Evolutionary conservation across 37 sponge, comb jelly and placozoan genomes (phyloP), one percentile per base, ranked within the genome.

Genomic region (Spongia lamella): DNA sequence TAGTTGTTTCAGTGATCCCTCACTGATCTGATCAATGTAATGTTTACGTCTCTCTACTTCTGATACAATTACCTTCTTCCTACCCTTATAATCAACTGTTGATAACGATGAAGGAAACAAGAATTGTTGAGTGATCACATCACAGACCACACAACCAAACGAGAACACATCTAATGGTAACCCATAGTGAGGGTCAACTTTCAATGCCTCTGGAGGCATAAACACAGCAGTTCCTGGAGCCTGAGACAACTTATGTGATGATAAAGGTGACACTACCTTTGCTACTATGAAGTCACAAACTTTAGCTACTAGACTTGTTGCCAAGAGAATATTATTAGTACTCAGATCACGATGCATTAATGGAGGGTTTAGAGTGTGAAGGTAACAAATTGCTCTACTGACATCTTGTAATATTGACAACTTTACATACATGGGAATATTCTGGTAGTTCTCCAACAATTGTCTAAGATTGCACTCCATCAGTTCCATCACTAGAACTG

Each of bases 121-220:
- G 55, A 54, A 71, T 22, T 43, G 19, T 26, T 71, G 72, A 26
- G 30, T 53, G 14, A 71, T 27, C 24, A 55, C 29, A 53, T 21
- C 6, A 9, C 21, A 9, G 19, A 71, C 33, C 34, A 71, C 36
- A 53, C 53, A 53, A 19, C 72, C 72, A 71, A 71, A 71, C 7
- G 72, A 71, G 56, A 71, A 71, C 34, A 71, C 72, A 43, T 71
- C 72, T 25, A 71, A 53, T 26, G 32, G 51, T 26, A 53, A 53
- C 33, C 53, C 53, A 34, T 43, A 71, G 14, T 53, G 55, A 54
- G 55, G 72, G 2, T 24, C 55, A 24, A 15, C 24, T 17, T 7
- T 7, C 16, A 51, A 16, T 17, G 56, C 56, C 34, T 71, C 72
- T 6, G 72, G 72, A 22, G 72, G 35, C 34, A 71, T 33, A 31